phyloP scores from a whole-genome alignment of 2,113 vertebrate species.

The Amblyopsis rosae region DNA sequence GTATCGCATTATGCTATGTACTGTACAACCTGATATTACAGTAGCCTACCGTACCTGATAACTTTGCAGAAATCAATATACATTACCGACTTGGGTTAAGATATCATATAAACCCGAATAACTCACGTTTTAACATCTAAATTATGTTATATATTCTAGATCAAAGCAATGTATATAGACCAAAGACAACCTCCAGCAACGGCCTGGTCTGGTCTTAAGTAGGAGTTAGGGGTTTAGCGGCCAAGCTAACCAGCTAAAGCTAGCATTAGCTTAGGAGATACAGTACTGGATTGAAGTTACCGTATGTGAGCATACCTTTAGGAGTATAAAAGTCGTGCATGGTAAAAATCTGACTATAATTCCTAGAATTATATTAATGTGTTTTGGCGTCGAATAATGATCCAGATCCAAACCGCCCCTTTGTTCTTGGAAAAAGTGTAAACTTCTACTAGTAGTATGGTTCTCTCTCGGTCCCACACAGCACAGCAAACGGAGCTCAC shows the following conservation, averaged over 20 bases:
- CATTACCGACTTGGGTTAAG: no score
- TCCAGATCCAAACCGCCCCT: not conserved
- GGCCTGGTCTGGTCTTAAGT: slow-evolving; percentile 5
- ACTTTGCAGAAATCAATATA: no score
- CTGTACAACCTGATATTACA: no score
- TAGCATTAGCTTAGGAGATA: slow-evolving; percentile 29
- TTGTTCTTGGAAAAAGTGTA: slow-evolving; percentile 53
- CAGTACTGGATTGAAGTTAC: slow-evolving; percentile 22
- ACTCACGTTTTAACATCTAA: no score
- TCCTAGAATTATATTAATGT: not conserved
- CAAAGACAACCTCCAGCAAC: not conserved
- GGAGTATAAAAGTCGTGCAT: slow-evolving; percentile 38
- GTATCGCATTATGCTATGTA: no score
- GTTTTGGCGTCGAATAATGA: slow-evolving; percentile 48
- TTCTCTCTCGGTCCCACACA: slow-evolving; percentile 17
- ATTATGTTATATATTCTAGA: no score
- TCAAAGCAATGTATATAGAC: no score
- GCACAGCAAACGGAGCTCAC: slow-evolving; percentile 8
- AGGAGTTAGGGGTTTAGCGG: slow-evolving; percentile 25
- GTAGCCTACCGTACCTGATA: no score
- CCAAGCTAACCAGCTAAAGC: slow-evolving; percentile 31
- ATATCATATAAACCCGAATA: no score
- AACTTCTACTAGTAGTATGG: slow-evolving; percentile 46
- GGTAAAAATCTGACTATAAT: not conserved
- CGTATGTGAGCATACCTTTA: slow-evolving; percentile 44